A percentile compares a stretch with the other conserved stretches of the same genome.
phyloP scores from a whole-genome alignment of 2,797 vertebrate genomes.

The Sardinella longiceps region DNA sequence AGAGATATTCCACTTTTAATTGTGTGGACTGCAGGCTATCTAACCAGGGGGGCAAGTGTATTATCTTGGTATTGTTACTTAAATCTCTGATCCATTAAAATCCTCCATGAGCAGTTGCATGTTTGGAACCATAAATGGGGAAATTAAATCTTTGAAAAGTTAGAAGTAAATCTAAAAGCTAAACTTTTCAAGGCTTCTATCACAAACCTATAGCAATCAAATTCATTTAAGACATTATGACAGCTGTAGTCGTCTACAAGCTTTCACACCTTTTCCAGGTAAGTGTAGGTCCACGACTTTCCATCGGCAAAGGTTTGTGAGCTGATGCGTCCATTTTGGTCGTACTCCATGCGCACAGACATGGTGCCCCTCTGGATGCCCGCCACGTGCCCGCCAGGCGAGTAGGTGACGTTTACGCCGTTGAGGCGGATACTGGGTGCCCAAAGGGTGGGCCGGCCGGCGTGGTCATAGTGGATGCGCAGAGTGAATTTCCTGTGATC shows the following conservation, averaged over 20 bases:
- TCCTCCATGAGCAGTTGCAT: background rate
- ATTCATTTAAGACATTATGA: background rate
- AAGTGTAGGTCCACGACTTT: conserved; percentile 98
- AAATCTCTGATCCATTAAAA: too few relatives aligned
- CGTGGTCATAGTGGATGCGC: conserved; percentile 93
- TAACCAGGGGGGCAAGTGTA: background rate
- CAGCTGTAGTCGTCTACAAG: background rate
- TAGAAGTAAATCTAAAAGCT: too few relatives aligned
- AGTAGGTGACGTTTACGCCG: conserved; percentile 96
- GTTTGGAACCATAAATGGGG: background rate
- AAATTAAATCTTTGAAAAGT: background rate
- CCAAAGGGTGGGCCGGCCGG: conserved; percentile 95
- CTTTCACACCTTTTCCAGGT: conserved; percentile 89
- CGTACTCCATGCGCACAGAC: conserved; percentile 98
- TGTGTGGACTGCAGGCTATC: background rate
- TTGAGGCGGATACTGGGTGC: conserved; percentile 95
- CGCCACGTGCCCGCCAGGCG: conserved; percentile 88
- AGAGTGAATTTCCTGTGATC: conserved; percentile 98
- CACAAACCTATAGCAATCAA: background rate
- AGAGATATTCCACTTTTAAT: background rate
- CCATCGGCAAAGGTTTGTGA: conserved; percentile 97
- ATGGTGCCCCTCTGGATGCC: conserved; percentile 96
- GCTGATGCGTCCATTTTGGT: conserved; percentile 89
- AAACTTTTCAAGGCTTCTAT: too few relatives aligned
- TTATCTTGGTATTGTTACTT: too few relatives aligned